phyloP scores from a whole-genome alignment of 2,113 vertebrate genomes.

The Lamprotornis superbus region DNA sequence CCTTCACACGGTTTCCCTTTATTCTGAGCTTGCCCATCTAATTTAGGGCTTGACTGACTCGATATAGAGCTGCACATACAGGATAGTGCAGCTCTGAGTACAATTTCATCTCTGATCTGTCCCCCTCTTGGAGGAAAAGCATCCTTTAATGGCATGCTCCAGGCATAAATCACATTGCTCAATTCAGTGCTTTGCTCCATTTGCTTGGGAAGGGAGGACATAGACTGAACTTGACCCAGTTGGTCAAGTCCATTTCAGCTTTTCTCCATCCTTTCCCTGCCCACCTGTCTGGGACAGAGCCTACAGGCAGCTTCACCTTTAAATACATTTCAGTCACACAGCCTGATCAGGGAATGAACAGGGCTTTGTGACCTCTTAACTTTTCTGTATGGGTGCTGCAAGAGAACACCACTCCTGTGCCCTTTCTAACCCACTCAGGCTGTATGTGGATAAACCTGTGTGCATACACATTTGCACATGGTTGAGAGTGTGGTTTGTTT shows the following conservation, averaged over 20 bases:
- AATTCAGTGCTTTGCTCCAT: not conserved
- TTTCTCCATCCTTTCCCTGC: not conserved
- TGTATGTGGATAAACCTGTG: not conserved
- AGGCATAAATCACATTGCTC: not conserved
- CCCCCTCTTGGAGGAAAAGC: not conserved
- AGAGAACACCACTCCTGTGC: not conserved
- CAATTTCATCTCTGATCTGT: not conserved
- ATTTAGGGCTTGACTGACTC: not conserved
- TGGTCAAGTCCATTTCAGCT: not conserved
- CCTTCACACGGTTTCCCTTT: accelerated
- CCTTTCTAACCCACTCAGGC: not conserved
- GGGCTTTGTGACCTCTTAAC: not conserved
- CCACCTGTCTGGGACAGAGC: not conserved
- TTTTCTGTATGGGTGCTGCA: not conserved
- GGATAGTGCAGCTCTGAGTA: not conserved
- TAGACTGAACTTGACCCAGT: not conserved
- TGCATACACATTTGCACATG: accelerated
- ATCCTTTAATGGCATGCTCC: not conserved
- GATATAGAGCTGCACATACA: not conserved
- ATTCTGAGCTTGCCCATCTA: not conserved
- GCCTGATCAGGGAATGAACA: not conserved
- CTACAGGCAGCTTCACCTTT: not conserved
- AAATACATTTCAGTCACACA: not conserved
- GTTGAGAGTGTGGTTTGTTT: not conserved
- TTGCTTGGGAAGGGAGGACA: not conserved